Percentiles rank a stretch among this genome's conserved stretches.
Conservation (phyloP, 2,113 vertebrate genomes). For the Centropus unirufus region DNA sequence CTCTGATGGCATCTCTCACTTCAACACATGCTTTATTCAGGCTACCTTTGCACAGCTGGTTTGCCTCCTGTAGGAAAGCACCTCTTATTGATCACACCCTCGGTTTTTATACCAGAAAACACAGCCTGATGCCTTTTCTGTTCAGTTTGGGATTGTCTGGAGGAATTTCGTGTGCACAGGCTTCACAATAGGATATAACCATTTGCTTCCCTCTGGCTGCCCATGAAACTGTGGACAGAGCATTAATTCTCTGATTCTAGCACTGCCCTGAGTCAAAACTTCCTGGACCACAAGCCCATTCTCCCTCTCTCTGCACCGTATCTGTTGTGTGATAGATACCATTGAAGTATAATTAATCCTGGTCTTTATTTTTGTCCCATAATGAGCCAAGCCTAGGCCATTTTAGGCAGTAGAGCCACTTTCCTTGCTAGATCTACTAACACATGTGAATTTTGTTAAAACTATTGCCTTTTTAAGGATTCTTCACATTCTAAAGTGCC, state of each 20-base stretch:
- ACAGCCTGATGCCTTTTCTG: background rate
- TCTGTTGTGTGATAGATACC: background rate
- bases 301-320: background rate
- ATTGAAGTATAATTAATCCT: background rate
- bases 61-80: background rate
- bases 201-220: background rate
- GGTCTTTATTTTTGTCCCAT: background rate
- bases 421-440: background rate
- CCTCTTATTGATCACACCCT: fast-evolving
- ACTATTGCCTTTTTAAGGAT: background rate
- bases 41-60: background rate
- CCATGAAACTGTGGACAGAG: background rate
- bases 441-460: background rate
- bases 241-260: background rate
- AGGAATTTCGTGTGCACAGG: background rate
- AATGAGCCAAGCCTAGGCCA: background rate
- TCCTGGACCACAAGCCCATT: background rate
- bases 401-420: background rate
- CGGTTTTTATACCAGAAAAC: background rate
- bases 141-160: background rate
- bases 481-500: background rate
- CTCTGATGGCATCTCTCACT: background rate
- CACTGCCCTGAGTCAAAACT: background rate
- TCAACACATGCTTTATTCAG: background rate
- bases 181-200: fast-evolving